Evolutionary conservation across 2,888 invertebrate genomes (phyloP).

Genomic region (Autographa gamma): DNA sequence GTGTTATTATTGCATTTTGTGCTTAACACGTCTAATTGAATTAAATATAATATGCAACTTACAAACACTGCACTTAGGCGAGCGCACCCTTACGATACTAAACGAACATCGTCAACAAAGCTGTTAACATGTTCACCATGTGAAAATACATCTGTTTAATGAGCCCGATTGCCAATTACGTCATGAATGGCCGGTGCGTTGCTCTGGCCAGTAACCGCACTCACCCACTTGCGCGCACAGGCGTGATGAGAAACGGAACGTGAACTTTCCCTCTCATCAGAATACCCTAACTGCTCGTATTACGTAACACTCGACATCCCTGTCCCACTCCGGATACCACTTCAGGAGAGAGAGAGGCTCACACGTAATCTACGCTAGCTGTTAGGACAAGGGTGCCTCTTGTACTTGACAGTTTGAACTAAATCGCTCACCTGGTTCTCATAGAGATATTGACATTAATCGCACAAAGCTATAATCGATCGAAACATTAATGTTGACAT

Average conservation of each 20-base stretch:
- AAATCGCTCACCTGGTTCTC: conserved; percentile 50
- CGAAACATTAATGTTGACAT: neutral
- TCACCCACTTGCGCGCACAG: conserved; percentile 85
- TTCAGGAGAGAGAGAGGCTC: conserved; percentile 57
- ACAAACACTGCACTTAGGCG: conserved; percentile 11
- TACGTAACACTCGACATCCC: conserved; percentile 69
- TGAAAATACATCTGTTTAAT: conserved; percentile 80
- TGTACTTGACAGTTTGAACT: conserved; percentile 48
- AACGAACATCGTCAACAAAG: conserved; percentile 56
- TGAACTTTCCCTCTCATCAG: conserved; percentile 87
- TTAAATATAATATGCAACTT: conserved; percentile 1
- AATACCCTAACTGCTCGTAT: conserved; percentile 78
- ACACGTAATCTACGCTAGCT: conserved; percentile 48
- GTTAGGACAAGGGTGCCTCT: conserved; percentile 42
- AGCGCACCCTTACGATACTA: conserved; percentile 37
- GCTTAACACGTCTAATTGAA: neutral
- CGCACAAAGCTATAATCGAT: neutral
- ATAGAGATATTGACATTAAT: conserved; percentile 21
- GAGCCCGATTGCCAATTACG: conserved; percentile 85
- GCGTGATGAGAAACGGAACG: conserved; percentile 85
- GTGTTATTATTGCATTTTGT: neutral
- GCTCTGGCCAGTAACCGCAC: conserved; percentile 83
- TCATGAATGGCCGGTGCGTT: conserved; percentile 86
- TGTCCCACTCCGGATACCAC: conserved; percentile 63
- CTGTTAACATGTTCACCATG: conserved; percentile 73